Percentiles rank a stretch among this genome's conserved stretches.
These are phyloP conservation scores for Brachionus plicatilis DNA, from an alignment of 1,140 invertebrate species.

Conservation along the genomic window DNA sequence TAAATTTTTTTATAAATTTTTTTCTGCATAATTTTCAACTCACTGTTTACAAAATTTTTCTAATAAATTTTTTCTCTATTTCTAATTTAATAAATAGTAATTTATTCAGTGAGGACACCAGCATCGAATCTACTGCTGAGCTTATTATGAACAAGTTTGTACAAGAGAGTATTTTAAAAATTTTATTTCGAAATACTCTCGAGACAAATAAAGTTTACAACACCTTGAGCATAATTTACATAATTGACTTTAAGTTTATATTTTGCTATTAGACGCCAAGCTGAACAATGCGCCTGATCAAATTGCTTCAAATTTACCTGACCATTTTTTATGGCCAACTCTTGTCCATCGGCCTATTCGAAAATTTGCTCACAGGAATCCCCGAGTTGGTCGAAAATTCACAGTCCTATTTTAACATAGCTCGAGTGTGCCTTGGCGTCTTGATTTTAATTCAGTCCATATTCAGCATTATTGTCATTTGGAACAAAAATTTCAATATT, in stretches of 20 bases:
- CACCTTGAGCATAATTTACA: not conserved
- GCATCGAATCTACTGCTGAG: not conserved
- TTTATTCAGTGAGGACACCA: not conserved
- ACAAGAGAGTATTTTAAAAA: not conserved
- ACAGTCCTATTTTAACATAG: constrained; percentile 12
- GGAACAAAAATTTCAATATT: not conserved
- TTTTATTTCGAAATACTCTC: not conserved
- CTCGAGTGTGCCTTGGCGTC: not conserved
- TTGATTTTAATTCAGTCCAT: not conserved
- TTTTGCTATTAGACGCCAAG: not conserved
- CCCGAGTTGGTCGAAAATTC: not conserved
- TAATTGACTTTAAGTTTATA: not conserved
- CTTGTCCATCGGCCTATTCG: not conserved
- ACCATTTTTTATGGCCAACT: constrained; percentile 1
- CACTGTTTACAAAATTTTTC: not conserved
- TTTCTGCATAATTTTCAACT: not conserved
- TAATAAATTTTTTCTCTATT: not conserved
- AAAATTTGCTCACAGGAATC: constrained; percentile 12
- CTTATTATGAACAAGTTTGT: not conserved
- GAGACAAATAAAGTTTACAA: not conserved
- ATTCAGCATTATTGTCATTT: not conserved
- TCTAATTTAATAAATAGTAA: not conserved
- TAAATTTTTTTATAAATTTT: too few species aligned
- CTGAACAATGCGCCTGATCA: not conserved
- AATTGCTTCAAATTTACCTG: constrained; percentile 10